Evolutionary conservation across 2,888 invertebrate species (phyloP).

Genomic region (Ashinkailepas kermadecensis): DNA sequence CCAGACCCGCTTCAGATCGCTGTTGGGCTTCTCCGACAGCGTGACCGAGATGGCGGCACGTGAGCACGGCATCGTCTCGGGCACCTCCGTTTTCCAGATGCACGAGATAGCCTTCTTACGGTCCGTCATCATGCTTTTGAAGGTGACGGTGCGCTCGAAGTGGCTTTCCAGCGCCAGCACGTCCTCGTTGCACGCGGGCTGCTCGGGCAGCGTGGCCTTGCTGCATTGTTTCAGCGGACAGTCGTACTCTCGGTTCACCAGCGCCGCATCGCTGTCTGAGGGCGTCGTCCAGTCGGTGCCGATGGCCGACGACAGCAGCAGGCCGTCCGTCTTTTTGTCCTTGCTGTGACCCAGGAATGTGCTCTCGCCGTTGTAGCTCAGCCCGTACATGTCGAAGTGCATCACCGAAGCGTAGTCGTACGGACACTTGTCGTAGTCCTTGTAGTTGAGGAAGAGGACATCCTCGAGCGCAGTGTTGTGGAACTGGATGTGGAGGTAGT

Average conservation of each 20-base stretch:
- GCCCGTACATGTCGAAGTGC: constrained; percentile 16
- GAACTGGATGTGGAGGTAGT: neutral
- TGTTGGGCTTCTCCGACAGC: neutral
- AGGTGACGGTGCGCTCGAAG: neutral
- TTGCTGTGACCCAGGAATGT: neutral
- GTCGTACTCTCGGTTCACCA: constrained; percentile 15
- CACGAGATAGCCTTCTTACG: neutral
- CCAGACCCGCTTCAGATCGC: neutral
- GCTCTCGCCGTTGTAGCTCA: neutral
- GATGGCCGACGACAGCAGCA: neutral
- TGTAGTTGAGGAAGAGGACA: neutral
- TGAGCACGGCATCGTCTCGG: neutral
- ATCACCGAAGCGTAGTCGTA: constrained; percentile 13
- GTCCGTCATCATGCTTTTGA: neutral
- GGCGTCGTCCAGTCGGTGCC: neutral
- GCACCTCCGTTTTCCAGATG: constrained; percentile 18
- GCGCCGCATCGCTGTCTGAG: constrained; percentile 11
- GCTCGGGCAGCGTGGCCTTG: neutral
- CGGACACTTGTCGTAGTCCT: neutral
- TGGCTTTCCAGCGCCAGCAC: neutral
- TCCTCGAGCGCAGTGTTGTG: constrained; percentile 13
- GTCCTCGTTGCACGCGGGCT: neutral
- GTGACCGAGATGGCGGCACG: constrained; percentile 6
- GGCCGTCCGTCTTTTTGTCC: neutral
- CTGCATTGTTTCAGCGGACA: neutral